Base-by-base conservation (phyloP, 53 echinoderm and acorn worm species). In the Actinopyga echinites region DNA sequence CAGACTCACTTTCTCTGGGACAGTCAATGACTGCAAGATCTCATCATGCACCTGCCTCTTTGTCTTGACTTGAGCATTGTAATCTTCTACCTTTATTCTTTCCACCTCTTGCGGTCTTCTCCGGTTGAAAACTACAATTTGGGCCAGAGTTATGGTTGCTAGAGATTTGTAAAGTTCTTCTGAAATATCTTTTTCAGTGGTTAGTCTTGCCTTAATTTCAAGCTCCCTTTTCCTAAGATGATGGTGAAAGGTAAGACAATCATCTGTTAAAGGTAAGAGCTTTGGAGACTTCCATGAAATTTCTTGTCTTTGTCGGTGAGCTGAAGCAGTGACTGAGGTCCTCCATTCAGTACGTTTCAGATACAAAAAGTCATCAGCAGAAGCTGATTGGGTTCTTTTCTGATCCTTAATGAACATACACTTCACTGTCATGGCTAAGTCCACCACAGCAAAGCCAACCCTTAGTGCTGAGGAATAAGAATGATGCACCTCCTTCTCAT, bases 321-420 rank as follows among this genome's bases (percentile, higher is more conserved):
- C 86, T 49, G 64, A 57, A 19, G 89, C 89, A 35, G 61, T 79
- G 7, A 89, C 89, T 28, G 30, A 4, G 21, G 38, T 56, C 43
- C 49, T 64, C 87, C 89, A 89, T 45, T 89, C 89, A 24, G 57
- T 71, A 24, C 64, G 26, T 28, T 40, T 30, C 33, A 89, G 62
- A 30, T 85, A 79, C n/a, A 85, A n/a, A 56, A 89, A 89, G 21
- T 85, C 89, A 85, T 89, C 71, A 17, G 80, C 89, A 40, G 53
- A 30, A 28, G 17, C 34, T 11, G 66, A 17, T 25, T 24, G 65
- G 5, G 65, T 66, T 30, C 79, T 26, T 20, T 36, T 57, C 35
- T 68, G 66, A 8, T 69, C 30, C 19, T 58, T 69, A 8, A 89
- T 71, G 65, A 59, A 74, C 9, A 21, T 29, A 34, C 61, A 71